Percentiles rank a stretch among this genome's conserved stretches.
phyloP scores from a whole-genome alignment of 1,140 invertebrate species.

The Akabosia matsudoensis region DNA sequence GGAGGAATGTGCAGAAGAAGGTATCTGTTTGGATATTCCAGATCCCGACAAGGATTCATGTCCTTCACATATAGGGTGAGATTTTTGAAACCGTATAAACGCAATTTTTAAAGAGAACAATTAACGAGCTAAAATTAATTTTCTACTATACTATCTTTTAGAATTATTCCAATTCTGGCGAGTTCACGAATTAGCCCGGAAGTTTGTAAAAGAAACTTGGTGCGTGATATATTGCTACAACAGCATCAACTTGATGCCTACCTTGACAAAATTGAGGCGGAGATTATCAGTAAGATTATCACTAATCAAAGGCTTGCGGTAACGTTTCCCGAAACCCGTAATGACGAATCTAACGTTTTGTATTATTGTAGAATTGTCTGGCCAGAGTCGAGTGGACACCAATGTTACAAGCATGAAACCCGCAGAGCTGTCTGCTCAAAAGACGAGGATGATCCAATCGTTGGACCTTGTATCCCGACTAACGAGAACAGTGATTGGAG shows the following conservation, averaged over 20 bases:
- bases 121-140: neutral
- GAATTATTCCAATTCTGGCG: slow-evolving; percentile 1
- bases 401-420: neutral
- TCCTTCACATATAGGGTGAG: no score
- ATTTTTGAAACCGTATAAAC: neutral
- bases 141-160: neutral
- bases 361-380: neutral
- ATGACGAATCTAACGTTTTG: neutral
- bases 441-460: neutral
- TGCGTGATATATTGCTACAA: slow-evolving; percentile 29
- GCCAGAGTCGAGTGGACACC: neutral
- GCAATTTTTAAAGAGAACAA: neutral
- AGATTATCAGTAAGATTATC: slow-evolving; percentile 37
- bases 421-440: neutral
- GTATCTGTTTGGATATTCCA: neutral
- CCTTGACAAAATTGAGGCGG: slow-evolving; percentile 39
- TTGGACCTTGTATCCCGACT: neutral
- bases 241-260: slow-evolving; percentile 38
- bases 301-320: neutral
- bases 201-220: slow-evolving; percentile 32
- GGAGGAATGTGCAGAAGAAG: neutral
- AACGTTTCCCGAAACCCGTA: neutral
- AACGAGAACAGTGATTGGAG: neutral
- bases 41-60: neutral
- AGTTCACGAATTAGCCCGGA: slow-evolving; percentile 35